Evolutionary conservation across 1,140 invertebrate genomes (phyloP), one percentile per base, ranked within the genome.

Genomic region (Bilobella aurantiaca): DNA sequence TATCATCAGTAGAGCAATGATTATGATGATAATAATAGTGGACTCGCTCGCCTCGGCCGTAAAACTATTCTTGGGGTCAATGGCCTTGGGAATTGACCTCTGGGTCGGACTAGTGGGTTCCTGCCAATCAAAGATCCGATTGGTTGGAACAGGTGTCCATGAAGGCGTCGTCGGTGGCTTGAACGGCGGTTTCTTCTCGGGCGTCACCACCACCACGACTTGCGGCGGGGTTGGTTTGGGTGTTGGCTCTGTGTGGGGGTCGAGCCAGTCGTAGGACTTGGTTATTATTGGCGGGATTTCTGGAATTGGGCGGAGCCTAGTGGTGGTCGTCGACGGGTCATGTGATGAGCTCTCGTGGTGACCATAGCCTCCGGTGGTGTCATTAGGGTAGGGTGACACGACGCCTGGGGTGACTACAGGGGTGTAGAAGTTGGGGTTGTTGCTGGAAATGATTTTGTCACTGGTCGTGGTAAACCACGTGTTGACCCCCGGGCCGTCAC

Each of bases 1-100:
- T 73, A 96, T 93, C 47, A 96, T 80, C 5, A 91, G 88, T 27
- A 89, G 91, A 0, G 91, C 91, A 63, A 94, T 91, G 66, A 96
- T 93, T 59, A 89, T 88, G 42, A 93, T 90, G 49, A 93, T 87
- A 68, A 93, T 80, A 1, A 78, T 75, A 5, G 76, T 86, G 53
- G 80, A 62, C 56, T 84, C 83, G 31, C 80, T 68, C 31, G 49
- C 79, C 62, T 68, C 66, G 18, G 61, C 63, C 49, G 47, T 29
- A 34, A 53, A 53, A 53, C 49, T 53, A 23, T 53, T 53, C 49
- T 53, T 53, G 21, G 49, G 49, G 49, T 53, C 49, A 53, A 23
- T 23, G 23, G 49, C 12, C 49, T 23, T 53, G 5, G 49, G 49
- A 5, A 23, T 53, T 53, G 49, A 23, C 23, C 25, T 53, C 21